These are phyloP conservation scores for Bovichtus diacanthus DNA, from an alignment of 2,797 vertebrate genomes.

Conservation along the genomic window DNA sequence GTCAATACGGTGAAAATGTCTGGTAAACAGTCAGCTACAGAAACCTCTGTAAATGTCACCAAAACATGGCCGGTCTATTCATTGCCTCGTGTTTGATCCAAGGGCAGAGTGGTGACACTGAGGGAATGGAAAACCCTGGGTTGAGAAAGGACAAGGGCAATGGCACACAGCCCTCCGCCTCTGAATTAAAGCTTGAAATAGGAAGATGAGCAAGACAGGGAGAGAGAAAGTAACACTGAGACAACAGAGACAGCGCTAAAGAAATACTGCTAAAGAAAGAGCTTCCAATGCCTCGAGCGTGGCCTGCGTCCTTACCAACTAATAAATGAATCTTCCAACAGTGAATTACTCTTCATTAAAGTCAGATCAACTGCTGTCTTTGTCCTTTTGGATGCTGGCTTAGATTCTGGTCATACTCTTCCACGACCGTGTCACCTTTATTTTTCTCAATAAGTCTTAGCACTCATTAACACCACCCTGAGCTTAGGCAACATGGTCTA, in stretches of 20 bases:
- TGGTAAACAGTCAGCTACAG: constrained; percentile 55
- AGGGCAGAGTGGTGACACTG: constrained; percentile 62
- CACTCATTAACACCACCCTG: constrained; percentile 27
- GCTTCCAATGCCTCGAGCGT: constrained; percentile 14
- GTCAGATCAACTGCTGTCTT: constrained; percentile 66
- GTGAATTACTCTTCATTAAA: constrained; percentile 69
- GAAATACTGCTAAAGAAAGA: constrained; percentile 39
- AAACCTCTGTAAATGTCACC: constrained; percentile 76
- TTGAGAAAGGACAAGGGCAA: constrained; percentile 51
- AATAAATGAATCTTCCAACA: constrained; percentile 53
- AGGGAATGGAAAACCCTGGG: constrained; percentile 76
- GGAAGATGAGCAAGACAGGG: constrained; percentile 51
- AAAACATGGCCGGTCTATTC: constrained; percentile 59
- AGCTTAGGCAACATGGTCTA: constrained; percentile 35
- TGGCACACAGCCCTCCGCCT: constrained; percentile 30
- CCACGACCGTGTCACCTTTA: constrained; percentile 42
- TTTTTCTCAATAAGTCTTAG: constrained; percentile 50
- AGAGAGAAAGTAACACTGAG: constrained; percentile 29
- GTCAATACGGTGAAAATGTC: constrained; percentile 58
- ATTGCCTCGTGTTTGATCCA: constrained; percentile 53
- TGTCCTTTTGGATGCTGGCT: constrained; percentile 31
- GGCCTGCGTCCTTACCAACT: constrained; percentile 28
- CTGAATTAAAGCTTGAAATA: constrained; percentile 59
- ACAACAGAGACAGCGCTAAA: constrained; percentile 30
- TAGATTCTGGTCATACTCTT: constrained; percentile 28